These are phyloP conservation scores for Ciconia nigra DNA, from an alignment of 2,797 vertebrate genomes.

Conservation along the genomic window DNA sequence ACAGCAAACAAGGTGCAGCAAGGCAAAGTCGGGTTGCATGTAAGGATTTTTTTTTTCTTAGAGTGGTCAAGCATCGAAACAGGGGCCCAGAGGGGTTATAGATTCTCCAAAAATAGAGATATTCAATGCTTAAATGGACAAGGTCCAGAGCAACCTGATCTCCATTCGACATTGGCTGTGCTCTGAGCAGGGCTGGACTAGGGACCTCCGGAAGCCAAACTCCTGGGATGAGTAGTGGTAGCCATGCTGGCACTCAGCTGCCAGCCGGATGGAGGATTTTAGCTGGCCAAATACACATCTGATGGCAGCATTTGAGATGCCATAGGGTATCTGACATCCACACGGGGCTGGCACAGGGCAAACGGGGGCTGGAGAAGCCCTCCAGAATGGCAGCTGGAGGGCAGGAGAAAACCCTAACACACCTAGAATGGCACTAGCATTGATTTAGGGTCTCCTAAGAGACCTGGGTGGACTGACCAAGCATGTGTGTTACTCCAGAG, in stretches of 20 bases:
- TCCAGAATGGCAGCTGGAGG: background rate
- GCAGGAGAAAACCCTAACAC: background rate
- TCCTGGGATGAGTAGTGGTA: background rate
- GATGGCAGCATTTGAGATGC: background rate
- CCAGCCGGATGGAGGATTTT: background rate
- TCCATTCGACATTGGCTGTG: accelerated
- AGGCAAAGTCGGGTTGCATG: accelerated
- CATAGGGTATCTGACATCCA: background rate
- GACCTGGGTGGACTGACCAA: background rate
- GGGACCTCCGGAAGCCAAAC: background rate
- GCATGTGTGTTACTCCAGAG: background rate
- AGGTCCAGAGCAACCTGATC: accelerated
- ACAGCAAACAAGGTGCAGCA: background rate
- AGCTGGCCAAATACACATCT: background rate
- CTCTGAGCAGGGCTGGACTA: background rate
- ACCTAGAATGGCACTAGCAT: background rate
- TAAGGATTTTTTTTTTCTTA: background rate
- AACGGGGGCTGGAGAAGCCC: background rate
- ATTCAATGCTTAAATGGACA: background rate
- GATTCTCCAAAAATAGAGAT: background rate
- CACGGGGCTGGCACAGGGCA: background rate
- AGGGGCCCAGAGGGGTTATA: background rate
- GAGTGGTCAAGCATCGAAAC: background rate
- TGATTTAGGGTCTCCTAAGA: background rate
- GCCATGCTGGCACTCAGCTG: background rate